phyloP scores from a whole-genome alignment of 2,113 vertebrate species.

The Festucalex cinctus region DNA sequence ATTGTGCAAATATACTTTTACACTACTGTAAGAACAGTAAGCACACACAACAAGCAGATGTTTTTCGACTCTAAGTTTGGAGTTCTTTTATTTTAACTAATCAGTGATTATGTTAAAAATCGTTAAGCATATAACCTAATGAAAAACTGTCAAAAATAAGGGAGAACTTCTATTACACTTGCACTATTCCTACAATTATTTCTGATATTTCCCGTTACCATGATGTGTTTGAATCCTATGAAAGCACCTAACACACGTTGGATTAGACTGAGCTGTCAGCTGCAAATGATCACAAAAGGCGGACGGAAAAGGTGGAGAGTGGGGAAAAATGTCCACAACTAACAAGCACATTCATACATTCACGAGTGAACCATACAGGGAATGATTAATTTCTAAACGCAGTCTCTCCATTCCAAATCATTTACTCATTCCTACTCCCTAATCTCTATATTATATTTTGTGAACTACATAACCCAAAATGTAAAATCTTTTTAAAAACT shows the following conservation, averaged over 20 bases:
- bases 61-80: too few species aligned
- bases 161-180: not conserved
- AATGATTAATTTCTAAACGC: not conserved
- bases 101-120: too few species aligned
- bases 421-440: not conserved
- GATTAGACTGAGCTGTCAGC: slow-evolving; percentile 28
- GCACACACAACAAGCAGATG: too few species aligned
- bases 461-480: not conserved
- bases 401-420: not conserved
- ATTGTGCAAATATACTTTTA: not conserved
- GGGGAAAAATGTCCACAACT: not conserved
- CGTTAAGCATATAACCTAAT: too few species aligned
- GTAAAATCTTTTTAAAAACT: not conserved
- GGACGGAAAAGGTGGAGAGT: not conserved
- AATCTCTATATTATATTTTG: not conserved
- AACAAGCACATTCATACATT: not conserved
- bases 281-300: slow-evolving; percentile 37
- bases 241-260: not conserved
- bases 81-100: too few species aligned
- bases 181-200: not conserved
- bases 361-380: not conserved
- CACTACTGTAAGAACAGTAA: not conserved
- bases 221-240: not conserved
- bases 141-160: too few species aligned
- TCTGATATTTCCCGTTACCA: not conserved